phyloP scores from a whole-genome alignment of 2,797 vertebrate genomes.

The Paedocypris micromegethes region DNA sequence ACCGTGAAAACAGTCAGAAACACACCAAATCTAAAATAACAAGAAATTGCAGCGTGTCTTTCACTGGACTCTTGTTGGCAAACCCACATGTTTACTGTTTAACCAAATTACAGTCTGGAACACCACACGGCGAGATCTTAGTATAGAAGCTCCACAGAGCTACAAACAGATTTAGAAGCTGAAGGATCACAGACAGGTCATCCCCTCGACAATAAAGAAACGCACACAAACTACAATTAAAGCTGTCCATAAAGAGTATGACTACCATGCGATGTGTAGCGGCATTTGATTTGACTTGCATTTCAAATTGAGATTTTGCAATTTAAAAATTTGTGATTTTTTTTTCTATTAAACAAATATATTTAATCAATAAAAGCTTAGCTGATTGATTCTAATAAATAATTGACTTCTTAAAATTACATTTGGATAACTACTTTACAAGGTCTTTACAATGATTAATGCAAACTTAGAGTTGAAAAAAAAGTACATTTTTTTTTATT shows the following conservation, averaged over 20 bases:
- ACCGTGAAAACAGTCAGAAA: not conserved
- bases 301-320: not conserved
- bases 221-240: not conserved
- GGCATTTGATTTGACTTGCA: not conserved
- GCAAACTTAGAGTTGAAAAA: too few relatives aligned
- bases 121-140: slow-evolving; percentile 22
- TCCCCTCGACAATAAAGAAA: slow-evolving; percentile 4
- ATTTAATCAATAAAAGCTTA: too few relatives aligned
- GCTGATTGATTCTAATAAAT: too few relatives aligned
- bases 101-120: slow-evolving; percentile 54
- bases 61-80: slow-evolving; percentile 50
- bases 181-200: slow-evolving; percentile 37
- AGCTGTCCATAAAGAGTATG: not conserved
- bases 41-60: slow-evolving; percentile 40
- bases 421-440: too few relatives aligned
- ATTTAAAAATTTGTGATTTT: too few relatives aligned
- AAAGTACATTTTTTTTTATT: too few relatives aligned
- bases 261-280: not conserved
- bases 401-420: too few relatives aligned
- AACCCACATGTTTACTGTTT: slow-evolving; percentile 56
- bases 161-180: slow-evolving; percentile 4
- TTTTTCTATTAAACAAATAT: too few relatives aligned
- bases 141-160: slow-evolving; percentile 11
- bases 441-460: too few relatives aligned
- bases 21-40: slow-evolving; percentile 40